Percentiles rank a stretch among this genome's conserved stretches.
phyloP scores from a whole-genome alignment of 2,113 vertebrate species.

The Crypturellus undulatus region DNA sequence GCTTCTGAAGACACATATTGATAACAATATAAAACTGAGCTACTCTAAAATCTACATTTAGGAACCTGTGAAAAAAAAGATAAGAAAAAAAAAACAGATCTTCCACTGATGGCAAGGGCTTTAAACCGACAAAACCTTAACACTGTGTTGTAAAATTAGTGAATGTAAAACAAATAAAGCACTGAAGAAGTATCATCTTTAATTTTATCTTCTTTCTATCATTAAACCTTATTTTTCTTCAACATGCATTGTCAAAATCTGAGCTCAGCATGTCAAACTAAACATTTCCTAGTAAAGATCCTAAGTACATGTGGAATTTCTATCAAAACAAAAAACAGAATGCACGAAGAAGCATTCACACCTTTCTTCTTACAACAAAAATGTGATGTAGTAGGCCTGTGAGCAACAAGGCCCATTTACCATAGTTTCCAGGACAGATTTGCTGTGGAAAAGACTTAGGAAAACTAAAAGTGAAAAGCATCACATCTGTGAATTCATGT shows the following conservation, averaged over 20 bases:
- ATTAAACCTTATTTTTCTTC: background rate
- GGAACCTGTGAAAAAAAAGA: no score
- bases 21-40: background rate
- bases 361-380: background rate
- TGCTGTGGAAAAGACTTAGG: background rate
- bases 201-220: background rate
- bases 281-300: background rate
- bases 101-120: background rate
- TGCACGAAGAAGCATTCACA: background rate
- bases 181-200: background rate
- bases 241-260: background rate
- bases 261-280: background rate
- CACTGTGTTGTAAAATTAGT: background rate
- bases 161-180: background rate
- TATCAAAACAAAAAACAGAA: background rate
- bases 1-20: background rate
- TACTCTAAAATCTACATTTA: background rate
- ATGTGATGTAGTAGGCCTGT: background rate
- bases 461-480: background rate
- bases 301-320: background rate
- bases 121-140: background rate
- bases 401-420: background rate
- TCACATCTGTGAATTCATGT: background rate
- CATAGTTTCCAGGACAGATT: background rate
- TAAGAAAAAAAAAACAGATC: background rate